Conservation (phyloP, 2,888 invertebrate species). For the Sinhomidia bicolor region DNA sequence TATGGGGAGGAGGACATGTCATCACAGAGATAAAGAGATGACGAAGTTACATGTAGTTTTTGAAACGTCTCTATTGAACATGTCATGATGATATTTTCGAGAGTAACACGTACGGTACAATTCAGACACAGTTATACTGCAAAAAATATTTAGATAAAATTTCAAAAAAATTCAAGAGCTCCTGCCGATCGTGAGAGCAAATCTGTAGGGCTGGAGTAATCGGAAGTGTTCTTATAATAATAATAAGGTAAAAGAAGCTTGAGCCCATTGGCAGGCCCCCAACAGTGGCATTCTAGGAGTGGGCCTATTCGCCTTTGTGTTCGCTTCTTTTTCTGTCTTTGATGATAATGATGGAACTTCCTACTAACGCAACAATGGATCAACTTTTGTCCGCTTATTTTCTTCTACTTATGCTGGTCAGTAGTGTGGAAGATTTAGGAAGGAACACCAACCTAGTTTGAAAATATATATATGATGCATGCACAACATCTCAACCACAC, state of each 20-base stretch:
- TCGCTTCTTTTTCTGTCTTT: not conserved
- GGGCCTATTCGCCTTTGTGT: slow-evolving; percentile 36
- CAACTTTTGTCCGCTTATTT: not conserved
- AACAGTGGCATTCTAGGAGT: slow-evolving; percentile 62
- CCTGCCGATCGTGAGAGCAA: slow-evolving; percentile 44
- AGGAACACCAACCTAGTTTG: slow-evolving; percentile 10
- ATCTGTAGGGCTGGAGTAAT: slow-evolving; percentile 2
- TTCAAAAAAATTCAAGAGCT: not conserved
- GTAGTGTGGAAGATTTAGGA: slow-evolving; percentile 1
- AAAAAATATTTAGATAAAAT: slow-evolving; percentile 44
- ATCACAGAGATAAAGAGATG: not conserved
- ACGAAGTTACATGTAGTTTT: not conserved
- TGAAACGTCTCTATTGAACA: slow-evolving; percentile 16
- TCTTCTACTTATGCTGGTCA: not conserved
- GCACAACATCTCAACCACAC: not conserved
- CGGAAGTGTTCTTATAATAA: slow-evolving; percentile 39
- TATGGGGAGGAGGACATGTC: slow-evolving; percentile 13
- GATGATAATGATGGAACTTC: not conserved
- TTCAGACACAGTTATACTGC: slow-evolving; percentile 59
- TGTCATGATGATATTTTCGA: not conserved
- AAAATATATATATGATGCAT: too few species aligned
- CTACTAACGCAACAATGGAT: slow-evolving; percentile 11
- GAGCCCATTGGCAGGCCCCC: slow-evolving; percentile 42
- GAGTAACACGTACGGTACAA: slow-evolving; percentile 48
- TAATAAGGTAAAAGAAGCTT: slow-evolving; percentile 12